phyloP scores from a whole-genome alignment of 35 echinoderm and acorn worm species.

The Amphiura filiformis region DNA sequence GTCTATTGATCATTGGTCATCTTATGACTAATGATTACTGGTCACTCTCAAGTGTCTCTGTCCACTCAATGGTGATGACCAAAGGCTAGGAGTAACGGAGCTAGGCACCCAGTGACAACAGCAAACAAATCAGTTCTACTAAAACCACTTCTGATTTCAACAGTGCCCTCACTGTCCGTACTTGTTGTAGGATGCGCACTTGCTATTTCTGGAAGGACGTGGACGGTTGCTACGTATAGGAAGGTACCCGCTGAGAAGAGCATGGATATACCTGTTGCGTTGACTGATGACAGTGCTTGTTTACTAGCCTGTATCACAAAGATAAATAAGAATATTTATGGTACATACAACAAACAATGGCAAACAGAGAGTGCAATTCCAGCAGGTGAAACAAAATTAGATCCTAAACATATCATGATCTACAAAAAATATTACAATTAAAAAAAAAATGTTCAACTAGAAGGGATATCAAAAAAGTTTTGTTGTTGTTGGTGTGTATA shows the following conservation, averaged over 20 bases:
- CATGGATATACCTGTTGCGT: conserved; percentile 98
- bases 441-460: too few relatives aligned
- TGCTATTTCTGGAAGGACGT: conserved; percentile 93
- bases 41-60: too few relatives aligned
- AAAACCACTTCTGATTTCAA: conserved; percentile 75
- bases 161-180: conserved; percentile 48
- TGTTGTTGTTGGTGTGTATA: too few relatives aligned
- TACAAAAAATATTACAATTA: too few relatives aligned
- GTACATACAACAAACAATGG: not conserved
- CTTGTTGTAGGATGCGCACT: conserved; percentile 20
- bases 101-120: conserved; percentile 70
- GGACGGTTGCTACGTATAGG: conserved; percentile 98
- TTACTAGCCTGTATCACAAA: conserved; percentile 85
- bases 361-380: not conserved
- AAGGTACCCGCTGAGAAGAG: conserved; percentile 98
- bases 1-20: too few relatives aligned
- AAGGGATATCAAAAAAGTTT: too few relatives aligned
- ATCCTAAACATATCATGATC: not conserved
- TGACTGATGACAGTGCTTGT: conserved; percentile 83
- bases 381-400: not conserved
- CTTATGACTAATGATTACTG: too few relatives aligned
- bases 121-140: conserved; percentile 73
- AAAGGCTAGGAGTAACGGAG: conserved; percentile 75
- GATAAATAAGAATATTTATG: not conserved
- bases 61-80: conserved; percentile 85